These are phyloP conservation scores for Coracopsis vasa DNA, from an alignment of 2,113 vertebrate genomes.

Conservation along the genomic window DNA sequence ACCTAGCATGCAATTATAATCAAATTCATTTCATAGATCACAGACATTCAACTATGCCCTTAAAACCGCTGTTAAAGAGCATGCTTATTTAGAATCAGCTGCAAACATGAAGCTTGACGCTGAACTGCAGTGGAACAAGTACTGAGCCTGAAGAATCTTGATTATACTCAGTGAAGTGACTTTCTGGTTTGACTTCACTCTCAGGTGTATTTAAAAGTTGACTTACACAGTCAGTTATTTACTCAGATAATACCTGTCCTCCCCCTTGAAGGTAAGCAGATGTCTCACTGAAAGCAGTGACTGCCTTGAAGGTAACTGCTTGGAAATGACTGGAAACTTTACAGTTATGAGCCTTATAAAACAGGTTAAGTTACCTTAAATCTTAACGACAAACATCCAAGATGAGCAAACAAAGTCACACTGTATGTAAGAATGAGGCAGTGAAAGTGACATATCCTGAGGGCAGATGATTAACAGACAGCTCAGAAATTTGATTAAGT, in stretches of 20 bases:
- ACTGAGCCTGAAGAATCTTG: not conserved
- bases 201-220: not conserved
- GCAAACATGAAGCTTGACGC: not conserved
- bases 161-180: not conserved
- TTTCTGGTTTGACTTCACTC: not conserved
- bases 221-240: not conserved
- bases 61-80: not conserved
- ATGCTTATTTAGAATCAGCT: not conserved
- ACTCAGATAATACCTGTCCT: not conserved
- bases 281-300: not conserved
- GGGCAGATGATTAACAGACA: not conserved
- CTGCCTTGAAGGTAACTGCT: not conserved
- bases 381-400: not conserved
- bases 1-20: not conserved
- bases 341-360: not conserved
- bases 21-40: not conserved
- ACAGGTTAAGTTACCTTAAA: not conserved
- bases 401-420: not conserved
- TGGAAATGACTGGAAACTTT: not conserved
- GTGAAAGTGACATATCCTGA: not conserved
- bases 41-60: not conserved
- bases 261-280: not conserved
- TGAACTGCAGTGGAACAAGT: not conserved
- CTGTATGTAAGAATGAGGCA: rapidly evolving
- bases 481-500: not conserved